These are phyloP conservation scores for Indicator indicator DNA, from an alignment of 2,113 vertebrate genomes.

Conservation along the genomic window DNA sequence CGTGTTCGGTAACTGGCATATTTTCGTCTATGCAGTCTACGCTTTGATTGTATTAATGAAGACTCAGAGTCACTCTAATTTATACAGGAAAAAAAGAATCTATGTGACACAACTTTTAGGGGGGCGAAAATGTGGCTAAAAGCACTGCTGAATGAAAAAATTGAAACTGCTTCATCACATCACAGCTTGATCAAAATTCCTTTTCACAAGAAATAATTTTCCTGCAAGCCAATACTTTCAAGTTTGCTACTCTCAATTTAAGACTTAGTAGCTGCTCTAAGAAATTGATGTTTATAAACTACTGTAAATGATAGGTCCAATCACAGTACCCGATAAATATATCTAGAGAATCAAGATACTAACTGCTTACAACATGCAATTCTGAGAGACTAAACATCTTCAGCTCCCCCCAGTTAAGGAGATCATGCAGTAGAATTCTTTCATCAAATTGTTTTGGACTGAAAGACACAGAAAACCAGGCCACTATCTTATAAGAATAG, in stretches of 20 bases:
- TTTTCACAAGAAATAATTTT: not conserved
- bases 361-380: not conserved
- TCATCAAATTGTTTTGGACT: not conserved
- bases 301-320: not conserved
- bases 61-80: constrained; percentile 85
- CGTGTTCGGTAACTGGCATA: constrained; percentile 61
- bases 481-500: not conserved
- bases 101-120: not conserved
- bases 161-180: not conserved
- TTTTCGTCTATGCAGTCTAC: constrained; percentile 76
- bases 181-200: not conserved
- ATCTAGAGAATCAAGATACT: not conserved
- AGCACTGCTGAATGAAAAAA: not conserved
- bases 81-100: not conserved
- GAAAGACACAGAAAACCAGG: not conserved
- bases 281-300: not conserved
- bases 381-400: not conserved
- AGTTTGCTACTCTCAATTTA: not conserved
- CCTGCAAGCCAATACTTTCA: not conserved
- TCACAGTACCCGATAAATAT: not conserved
- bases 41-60: constrained; percentile 68
- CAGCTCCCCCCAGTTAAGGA: not conserved
- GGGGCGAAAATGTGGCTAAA: not conserved
- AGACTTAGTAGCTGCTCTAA: not conserved
- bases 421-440: not conserved